Evolutionary conservation across 1,140 invertebrate genomes (phyloP), one percentile per base, ranked within the genome.

Genomic region (Pseudobourletiella spinata): DNA sequence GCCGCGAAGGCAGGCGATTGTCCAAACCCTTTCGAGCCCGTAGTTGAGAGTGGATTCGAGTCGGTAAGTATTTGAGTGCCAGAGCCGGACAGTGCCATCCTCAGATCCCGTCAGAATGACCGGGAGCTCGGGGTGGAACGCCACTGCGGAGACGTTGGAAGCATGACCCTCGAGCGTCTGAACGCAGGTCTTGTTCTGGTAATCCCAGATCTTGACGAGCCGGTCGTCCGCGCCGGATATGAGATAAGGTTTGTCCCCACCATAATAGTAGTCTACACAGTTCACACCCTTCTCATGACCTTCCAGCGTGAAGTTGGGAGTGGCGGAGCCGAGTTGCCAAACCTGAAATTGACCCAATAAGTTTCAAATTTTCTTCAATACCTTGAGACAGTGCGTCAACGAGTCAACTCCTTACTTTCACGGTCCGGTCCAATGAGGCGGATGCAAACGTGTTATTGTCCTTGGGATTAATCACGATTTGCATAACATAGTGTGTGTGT

Each of bases 381-480:
- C n/a, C n/a, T n/a, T n/a, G n/a, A n/a, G n/a, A n/a, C n/a, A n/a
- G n/a, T n/a, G n/a, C n/a, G n/a, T n/a, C n/a, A n/a, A n/a, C n/a
- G n/a, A n/a, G n/a, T n/a, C n/a, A n/a, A n/a, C n/a, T 52, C 60
- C 68, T 70, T 75, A 88, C 91, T 82, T 99, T 99, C 4, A 99
- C 86, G 1, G 94, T 98, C 65, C 92, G 84, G 77, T 99, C 97
- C 1, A 99, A 79, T 22, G 95, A 98, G 25, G 95, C 97, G 73
- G 91, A 96, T 3, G 95, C 97, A 79, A 99, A 99, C n/a, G 95
- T 98, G 74, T 99, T 99, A 75, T 98, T 99, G 74, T 99, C 97
- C 76, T 99, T 99, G 0, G 97, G 97, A 79, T 99, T 99, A 67
- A 99, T 91, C 0, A 96, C 95, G 71, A 99, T 90, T 76, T 99